These are phyloP conservation scores for Drosophila tsacasi DNA, from an alignment of 1,140 invertebrate genomes.

Conservation along the genomic window DNA sequence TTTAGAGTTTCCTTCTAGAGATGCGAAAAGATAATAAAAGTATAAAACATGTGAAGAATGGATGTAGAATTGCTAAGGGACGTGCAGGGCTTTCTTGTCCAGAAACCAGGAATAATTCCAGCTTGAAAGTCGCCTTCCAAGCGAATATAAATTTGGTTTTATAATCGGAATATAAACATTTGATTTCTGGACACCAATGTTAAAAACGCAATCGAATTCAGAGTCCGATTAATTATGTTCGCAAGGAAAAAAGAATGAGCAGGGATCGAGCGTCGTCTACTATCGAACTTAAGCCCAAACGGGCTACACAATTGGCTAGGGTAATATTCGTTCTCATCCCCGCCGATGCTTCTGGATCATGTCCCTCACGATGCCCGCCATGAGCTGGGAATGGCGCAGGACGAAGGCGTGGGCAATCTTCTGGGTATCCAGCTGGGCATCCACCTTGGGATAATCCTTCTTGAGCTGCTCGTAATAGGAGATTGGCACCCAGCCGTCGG, in stretches of 20 bases:
- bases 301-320: background rate
- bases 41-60: slow-evolving; percentile 24
- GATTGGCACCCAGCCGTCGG: slow-evolving; percentile 91
- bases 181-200: background rate
- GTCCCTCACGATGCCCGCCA: slow-evolving; percentile 88
- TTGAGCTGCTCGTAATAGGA: slow-evolving; percentile 88
- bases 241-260: background rate
- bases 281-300: background rate
- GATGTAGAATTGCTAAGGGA: slow-evolving; percentile 9
- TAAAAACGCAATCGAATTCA: background rate
- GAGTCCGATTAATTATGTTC: background rate
- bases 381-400: slow-evolving; percentile 87
- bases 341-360: slow-evolving; percentile 86
- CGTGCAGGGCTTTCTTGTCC: background rate
- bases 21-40: slow-evolving; percentile 29
- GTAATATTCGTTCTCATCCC: slow-evolving; percentile 3
- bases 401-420: slow-evolving; percentile 92
- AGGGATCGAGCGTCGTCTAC: slow-evolving; percentile 1
- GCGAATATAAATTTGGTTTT: slow-evolving; percentile 1
- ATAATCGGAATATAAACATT: background rate
- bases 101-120: background rate
- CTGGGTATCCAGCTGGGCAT: slow-evolving; percentile 88
- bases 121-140: background rate
- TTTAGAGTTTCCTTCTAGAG: slow-evolving; percentile 43
- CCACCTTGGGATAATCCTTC: slow-evolving; percentile 87